phyloP scores from a whole-genome alignment of 2,113 vertebrate species.

The Hippocampus zosterae region DNA sequence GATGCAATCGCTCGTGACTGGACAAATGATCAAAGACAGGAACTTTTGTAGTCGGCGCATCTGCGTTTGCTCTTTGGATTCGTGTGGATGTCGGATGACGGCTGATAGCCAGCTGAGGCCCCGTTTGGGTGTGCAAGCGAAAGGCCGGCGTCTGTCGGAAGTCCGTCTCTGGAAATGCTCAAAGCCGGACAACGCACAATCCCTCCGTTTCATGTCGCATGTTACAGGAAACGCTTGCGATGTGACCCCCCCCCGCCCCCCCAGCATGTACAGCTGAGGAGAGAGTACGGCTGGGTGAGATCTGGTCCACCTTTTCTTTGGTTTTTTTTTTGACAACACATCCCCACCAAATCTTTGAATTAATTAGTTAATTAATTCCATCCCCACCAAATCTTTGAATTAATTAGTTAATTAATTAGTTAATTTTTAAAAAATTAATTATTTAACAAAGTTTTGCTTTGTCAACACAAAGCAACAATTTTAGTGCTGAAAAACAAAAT shows the following conservation, averaged over 20 bases:
- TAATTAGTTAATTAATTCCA: too few species aligned
- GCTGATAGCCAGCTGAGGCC: constrained; percentile 60
- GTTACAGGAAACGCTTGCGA: constrained; percentile 1
- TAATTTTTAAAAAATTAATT: too few species aligned
- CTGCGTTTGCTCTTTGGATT: constrained; percentile 49
- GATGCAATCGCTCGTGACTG: too few species aligned
- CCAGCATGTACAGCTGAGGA: not conserved
- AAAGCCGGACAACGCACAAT: constrained; percentile 40
- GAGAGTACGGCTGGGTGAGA: not conserved
- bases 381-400: too few species aligned
- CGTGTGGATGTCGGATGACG: constrained; percentile 52
- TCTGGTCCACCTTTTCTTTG: too few species aligned
- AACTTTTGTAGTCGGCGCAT: constrained; percentile 49
- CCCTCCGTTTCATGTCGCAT: constrained; percentile 23
- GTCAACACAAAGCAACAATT: too few species aligned
- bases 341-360: too few species aligned
- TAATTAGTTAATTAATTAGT: too few species aligned
- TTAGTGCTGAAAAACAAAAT: too few species aligned
- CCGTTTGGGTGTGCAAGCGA: constrained; percentile 53
- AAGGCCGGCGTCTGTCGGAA: constrained; percentile 44
- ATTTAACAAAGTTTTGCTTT: too few species aligned
- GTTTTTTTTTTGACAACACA: too few species aligned
- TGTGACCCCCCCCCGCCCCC: too few species aligned
- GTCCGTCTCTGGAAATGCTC: constrained; percentile 44
- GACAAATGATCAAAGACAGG: not conserved